Evolutionary conservation across 1,140 invertebrate genomes (phyloP), one percentile per base, ranked within the genome.

Genomic region (Hycleus cichorii): DNA sequence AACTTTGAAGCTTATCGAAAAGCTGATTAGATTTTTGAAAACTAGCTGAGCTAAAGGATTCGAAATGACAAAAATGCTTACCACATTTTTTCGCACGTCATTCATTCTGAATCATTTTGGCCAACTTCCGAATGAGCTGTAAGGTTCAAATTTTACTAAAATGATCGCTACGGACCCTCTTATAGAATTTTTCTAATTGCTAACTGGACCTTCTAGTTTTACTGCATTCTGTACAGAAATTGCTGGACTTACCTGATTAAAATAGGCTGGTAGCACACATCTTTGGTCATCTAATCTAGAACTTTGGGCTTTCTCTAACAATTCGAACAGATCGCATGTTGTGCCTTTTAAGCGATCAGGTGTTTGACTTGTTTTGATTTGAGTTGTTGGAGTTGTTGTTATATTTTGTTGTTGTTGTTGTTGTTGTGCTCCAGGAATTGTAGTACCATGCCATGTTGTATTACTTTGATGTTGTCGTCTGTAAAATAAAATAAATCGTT

Each of bases 201-300:
- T 18, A 18, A 18, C 18, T 18, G 18, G 18, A 1, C 1, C 18
- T 18, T 1, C 18, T 18, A 18, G 18, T 18, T 18, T 18, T 18
- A 18, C 12, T 12, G 18, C 18, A 18, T 18, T 18, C 18, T 18
- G 18, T 18, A 18, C 18, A 18, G 18, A 18, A 18, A 18, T 18
- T 18, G 8, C 24, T 3, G 12, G 4, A 48, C 64, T 78, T 79
- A 92, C 90, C 86, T 92, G 89, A 71, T 84, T 84, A 74, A 91
- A 91, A 75, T 91, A 91, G 10, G 89, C 81, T 46, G 92, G 91
- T 64, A 96, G 78, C 57, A 91, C 90, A 74, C 93, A 95, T 75
- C 94, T 83, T 78, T 97, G 94, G 78, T 97, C 93, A 71, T 97
- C 93, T 67, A 97, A 77, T 45, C 94, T 81, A 54, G 90, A 92